Percentiles rank a stretch among this genome's conserved stretches.
These are phyloP conservation scores for Drosophila rubida DNA, from an alignment of 2,888 invertebrate species.

Conservation along the genomic window DNA sequence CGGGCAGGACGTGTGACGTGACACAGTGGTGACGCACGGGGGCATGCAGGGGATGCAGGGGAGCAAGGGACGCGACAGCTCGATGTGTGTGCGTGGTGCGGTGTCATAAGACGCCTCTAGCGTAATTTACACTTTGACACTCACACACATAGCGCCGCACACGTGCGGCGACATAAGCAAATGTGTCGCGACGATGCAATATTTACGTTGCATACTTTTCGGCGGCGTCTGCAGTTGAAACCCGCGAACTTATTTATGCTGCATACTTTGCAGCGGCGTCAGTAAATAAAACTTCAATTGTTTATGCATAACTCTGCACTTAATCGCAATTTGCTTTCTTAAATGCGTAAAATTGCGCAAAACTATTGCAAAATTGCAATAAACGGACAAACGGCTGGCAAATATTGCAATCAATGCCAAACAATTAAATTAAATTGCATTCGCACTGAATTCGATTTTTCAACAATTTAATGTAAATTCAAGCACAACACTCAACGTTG, in stretches of 20 bases:
- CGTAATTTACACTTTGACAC: constrained; percentile 47
- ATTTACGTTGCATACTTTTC: constrained; percentile 38
- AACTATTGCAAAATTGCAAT: neutral
- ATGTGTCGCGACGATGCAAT: constrained; percentile 21
- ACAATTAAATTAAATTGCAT: too few relatives aligned
- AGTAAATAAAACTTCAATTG: constrained; percentile 2
- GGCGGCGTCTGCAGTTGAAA: constrained; percentile 2
- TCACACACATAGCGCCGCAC: neutral
- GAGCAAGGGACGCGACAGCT: neutral
- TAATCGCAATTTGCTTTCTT: too few relatives aligned
- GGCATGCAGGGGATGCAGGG: neutral
- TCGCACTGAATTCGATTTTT: too few relatives aligned
- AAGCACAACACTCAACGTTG: too few relatives aligned
- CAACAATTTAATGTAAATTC: too few relatives aligned
- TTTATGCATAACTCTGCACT: constrained; percentile 1
- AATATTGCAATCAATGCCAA: neutral
- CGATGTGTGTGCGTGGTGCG: neutral
- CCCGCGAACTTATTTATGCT: neutral
- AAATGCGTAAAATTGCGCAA: neutral
- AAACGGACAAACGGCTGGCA: neutral
- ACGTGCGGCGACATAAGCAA: neutral
- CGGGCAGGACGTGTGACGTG: constrained; percentile 12
- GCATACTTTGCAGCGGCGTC: constrained; percentile 32
- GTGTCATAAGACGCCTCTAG: constrained; percentile 38
- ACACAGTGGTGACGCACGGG: neutral